Base-by-base conservation (phyloP, 37 sponge, comb jelly and placozoan genomes). In the Diacarnus erythraeanus region DNA sequence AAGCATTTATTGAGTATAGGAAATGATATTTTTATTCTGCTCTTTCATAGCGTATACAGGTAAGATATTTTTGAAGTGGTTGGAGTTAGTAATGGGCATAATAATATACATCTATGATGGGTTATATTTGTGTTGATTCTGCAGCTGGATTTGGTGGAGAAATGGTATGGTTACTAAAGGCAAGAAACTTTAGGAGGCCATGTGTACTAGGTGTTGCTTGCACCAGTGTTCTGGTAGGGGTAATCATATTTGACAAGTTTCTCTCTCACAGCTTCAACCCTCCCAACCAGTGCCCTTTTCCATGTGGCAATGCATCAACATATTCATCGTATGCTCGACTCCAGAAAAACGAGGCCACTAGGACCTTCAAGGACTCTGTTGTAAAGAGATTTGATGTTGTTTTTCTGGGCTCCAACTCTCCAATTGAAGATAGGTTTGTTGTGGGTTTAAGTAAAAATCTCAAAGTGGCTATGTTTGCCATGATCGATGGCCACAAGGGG, bases 401-500 rank as follows among this genome's bases (percentile, higher is more conserved):
- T 38, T 79, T 77, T 69, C 73, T 95, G 39, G 77, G 79, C 30
- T 92, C 93, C 3, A 95, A 95, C 64, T 69, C 33, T 15, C 96
- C 96, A 27, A 88, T 77, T 59, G 96, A 95, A 57, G 96, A 95
- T 58, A 69, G 96, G 21, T 80, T 92, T 81, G 81, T 80, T 15
- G 38, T 80, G 34, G 90, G 85, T 12, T 57, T 31, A n/a, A 63
- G 74, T 23, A 2, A 3, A 23, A 42, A 60, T 9, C 51, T 71
- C 10, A 81, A 64, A 38, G n/a, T 80, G 3, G 78, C 69, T 18
- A 12, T 91, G 20, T 91, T 95, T 75, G 76, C 90, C 6, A 81
- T 91, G 17, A 83, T 91, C 64, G 96, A 95, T 64, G 96, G 96
- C 0, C 96, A 95, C 79, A 81, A 81, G 34, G 90, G 93, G 9